Evolutionary conservation across 2,888 invertebrate species (phyloP).

Genomic region (Watsonalla binaria): DNA sequence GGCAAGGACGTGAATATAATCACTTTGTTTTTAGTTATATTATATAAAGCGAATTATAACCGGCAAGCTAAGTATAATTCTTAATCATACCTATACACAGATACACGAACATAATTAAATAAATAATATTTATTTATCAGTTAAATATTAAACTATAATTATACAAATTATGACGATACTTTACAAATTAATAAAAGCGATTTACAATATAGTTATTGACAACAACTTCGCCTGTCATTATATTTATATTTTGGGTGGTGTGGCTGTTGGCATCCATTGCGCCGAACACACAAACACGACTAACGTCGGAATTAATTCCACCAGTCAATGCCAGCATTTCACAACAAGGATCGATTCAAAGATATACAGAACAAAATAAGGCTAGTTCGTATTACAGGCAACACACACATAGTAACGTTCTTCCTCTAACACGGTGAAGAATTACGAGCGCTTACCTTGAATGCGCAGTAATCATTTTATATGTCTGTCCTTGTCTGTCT

Average conservation of each 20-base stretch:
- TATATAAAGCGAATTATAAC: conserved; percentile 41
- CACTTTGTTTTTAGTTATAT: conserved; percentile 25
- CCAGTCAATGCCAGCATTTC: neutral
- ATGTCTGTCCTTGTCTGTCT: too few species aligned
- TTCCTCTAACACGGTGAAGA: too few species aligned
- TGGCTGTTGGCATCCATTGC: neutral
- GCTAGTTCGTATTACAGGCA: too few species aligned
- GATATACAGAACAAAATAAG: too few species aligned
- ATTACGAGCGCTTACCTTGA: too few species aligned
- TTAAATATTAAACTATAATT: conserved; percentile 39
- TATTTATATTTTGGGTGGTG: too few species aligned
- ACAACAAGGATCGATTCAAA: neutral
- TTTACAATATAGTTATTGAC: conserved; percentile 43
- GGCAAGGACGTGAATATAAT: conserved; percentile 50
- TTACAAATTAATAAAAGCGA: conserved; percentile 44
- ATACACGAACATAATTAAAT: conserved; percentile 52
- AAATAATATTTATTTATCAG: conserved; percentile 57
- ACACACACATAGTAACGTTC: too few species aligned
- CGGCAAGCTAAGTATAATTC: conserved; percentile 58
- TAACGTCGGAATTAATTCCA: neutral
- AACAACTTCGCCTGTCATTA: conserved; percentile 9
- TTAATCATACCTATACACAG: conserved; percentile 46
- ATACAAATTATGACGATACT: conserved; percentile 47
- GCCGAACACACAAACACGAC: too few species aligned
- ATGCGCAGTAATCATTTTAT: too few species aligned